Conservation (phyloP, 2,113 vertebrate genomes). For the Morone chrysops region DNA sequence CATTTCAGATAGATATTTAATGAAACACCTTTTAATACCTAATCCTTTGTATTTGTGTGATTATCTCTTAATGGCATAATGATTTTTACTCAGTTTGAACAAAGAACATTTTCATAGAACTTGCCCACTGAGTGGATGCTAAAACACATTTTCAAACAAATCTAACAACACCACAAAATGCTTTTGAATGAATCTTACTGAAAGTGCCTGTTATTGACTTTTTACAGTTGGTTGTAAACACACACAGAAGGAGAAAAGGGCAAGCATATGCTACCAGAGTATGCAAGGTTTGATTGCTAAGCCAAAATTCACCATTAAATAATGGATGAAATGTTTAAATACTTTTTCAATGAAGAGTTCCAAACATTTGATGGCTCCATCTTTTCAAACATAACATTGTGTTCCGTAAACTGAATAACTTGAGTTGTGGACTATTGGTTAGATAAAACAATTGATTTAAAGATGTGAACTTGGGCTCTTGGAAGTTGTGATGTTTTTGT, state of each 20-base stretch:
- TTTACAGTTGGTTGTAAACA: neutral
- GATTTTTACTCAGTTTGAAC: neutral
- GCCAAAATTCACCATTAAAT: too few species aligned
- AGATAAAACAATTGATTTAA: neutral
- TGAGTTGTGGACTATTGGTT: neutral
- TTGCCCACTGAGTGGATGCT: neutral
- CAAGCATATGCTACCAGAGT: neutral
- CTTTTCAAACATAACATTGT: neutral
- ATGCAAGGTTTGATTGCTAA: neutral
- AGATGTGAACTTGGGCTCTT: neutral
- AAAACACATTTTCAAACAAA: neutral
- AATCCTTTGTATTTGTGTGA: neutral
- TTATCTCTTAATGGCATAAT: neutral
- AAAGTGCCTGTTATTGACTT: neutral
- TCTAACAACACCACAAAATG: neutral
- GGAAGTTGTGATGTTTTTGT: neutral
- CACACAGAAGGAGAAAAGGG: neutral
- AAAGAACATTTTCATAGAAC: neutral
- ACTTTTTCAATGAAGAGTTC: neutral
- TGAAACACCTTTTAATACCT: conserved; percentile 3
- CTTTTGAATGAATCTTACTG: neutral
- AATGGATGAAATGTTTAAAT: neutral
- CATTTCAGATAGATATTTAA: conserved; percentile 15
- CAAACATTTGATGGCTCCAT: neutral
- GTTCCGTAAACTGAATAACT: neutral